These are phyloP conservation scores for Rhagonycha lutea DNA, from an alignment of 2,888 invertebrate genomes.

Conservation along the genomic window DNA sequence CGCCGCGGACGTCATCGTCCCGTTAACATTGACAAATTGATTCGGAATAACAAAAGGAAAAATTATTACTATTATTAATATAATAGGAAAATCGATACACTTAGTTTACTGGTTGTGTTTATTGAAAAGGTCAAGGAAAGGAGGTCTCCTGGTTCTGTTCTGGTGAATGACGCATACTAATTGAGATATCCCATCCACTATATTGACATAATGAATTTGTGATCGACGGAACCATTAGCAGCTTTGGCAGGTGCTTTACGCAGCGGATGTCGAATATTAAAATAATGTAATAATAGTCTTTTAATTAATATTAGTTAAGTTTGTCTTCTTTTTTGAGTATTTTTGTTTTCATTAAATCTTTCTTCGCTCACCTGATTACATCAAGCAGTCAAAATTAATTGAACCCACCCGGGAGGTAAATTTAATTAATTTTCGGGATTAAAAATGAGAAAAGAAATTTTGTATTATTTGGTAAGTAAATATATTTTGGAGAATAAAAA, in stretches of 20 bases:
- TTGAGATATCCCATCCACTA: slow-evolving; percentile 45
- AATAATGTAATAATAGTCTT: slow-evolving; percentile 21
- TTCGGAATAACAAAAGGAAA: neutral
- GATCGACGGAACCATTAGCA: slow-evolving; percentile 44
- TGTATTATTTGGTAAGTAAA: neutral
- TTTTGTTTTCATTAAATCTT: neutral
- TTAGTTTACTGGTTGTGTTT: slow-evolving; percentile 12
- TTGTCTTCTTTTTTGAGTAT: neutral
- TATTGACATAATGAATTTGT: slow-evolving; percentile 47
- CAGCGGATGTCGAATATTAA: slow-evolving; percentile 19
- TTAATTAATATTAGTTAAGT: slow-evolving; percentile 17
- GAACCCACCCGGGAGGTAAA: slow-evolving; percentile 14
- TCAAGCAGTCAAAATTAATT: neutral
- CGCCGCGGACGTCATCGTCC: neutral
- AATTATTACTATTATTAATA: neutral
- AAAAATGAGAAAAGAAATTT: neutral
- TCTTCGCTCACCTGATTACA: neutral
- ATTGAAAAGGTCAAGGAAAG: slow-evolving; percentile 34
- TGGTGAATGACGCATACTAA: slow-evolving; percentile 43
- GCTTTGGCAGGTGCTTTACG: slow-evolving; percentile 41
- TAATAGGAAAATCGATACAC: slow-evolving; percentile 10
- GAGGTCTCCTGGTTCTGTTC: slow-evolving; percentile 23
- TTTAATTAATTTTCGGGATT: neutral
- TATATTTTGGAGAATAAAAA: neutral
- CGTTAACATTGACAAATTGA: neutral